Evolutionary conservation across 2,113 vertebrate species (phyloP), one percentile per base, ranked within the genome.

Genomic region (Elephantulus edwardii): DNA sequence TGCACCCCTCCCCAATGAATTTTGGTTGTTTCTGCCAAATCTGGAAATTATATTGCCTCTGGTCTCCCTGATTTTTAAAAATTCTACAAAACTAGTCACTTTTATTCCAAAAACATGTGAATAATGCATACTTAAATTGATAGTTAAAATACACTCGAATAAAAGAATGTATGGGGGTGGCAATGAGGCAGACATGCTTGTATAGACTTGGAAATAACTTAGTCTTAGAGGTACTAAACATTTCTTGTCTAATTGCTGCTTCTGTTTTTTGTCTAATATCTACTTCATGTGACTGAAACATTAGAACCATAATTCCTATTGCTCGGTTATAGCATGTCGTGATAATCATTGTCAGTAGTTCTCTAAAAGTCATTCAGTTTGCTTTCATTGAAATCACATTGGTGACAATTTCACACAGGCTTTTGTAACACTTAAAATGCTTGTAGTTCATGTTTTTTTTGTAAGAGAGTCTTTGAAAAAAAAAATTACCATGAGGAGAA

Each of bases 391-490:
- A 85, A 94, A 89, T 74, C 46, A 54, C 2, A 22, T 74, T 3
- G 10, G 50, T 54, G 82, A 75, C 74, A 88, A 76, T 79, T 86
- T 89, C 52, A 44, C 40, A 71, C 58, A 42, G 66, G 17, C 26
- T 89, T 85, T 77, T 75, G 35, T 56, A 68, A 28, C 42, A 68
- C 33, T 90, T 92, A 86, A 93, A 94, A 89, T 75, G 79, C 72
- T 89, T 38, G 26, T 16, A 72, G 70, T 88, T 75, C 20, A 22
- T 52, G 17, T 87, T 66, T 89, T 87, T 66, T 89, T 89, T 38
- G 1, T 84, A 58, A 93, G 78, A 92, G 54, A 85, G n/a, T 92
- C 93, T 96, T 62, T 70, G 54, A 33, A 90, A 66, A 50, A 76
- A 88, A 93, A 84, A 81, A 62, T 58, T 64, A 72, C 77, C 52